These are phyloP conservation scores for Perdita meconis DNA, from an alignment of 2,888 invertebrate genomes.

Conservation along the genomic window DNA sequence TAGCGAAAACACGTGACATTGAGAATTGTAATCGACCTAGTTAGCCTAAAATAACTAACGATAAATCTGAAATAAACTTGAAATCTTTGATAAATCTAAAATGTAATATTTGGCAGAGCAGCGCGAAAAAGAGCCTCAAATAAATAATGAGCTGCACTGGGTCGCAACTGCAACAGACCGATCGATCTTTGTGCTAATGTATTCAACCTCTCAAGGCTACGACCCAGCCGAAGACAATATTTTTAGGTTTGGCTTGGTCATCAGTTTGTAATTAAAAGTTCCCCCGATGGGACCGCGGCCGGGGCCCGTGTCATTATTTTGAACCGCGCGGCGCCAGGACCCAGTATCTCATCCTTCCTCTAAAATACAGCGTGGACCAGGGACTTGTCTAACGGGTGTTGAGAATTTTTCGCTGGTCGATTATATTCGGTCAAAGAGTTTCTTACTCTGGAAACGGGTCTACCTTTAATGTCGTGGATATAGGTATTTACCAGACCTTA, in stretches of 20 bases:
- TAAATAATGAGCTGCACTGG: conserved; percentile 65
- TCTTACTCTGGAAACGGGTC: too few species aligned
- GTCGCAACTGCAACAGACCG: conserved; percentile 57
- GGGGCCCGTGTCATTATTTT: conserved; percentile 82
- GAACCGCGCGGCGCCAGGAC: conserved; percentile 82
- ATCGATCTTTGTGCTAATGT: conserved; percentile 74
- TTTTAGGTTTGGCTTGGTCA: conserved; percentile 83
- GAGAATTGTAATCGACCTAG: neutral
- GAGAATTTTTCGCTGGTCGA: conserved; percentile 21
- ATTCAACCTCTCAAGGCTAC: conserved; percentile 69
- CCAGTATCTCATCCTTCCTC: conserved; percentile 81
- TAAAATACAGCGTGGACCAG: conserved; percentile 75
- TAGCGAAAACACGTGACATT: neutral
- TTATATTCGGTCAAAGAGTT: too few species aligned
- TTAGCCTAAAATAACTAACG: neutral
- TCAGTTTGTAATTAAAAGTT: conserved; percentile 83
- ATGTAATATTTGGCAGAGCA: conserved; percentile 26
- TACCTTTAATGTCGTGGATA: too few species aligned
- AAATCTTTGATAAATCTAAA: too few species aligned
- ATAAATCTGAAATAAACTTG: conserved; percentile 38
- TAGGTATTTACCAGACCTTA: too few species aligned
- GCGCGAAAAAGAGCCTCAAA: conserved; percentile 42
- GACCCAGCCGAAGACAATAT: conserved; percentile 80
- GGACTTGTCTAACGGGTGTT: conserved; percentile 77
- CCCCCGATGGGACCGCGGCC: conserved; percentile 78